These are phyloP conservation scores for Nautilus pompilius DNA, from an alignment of 1,140 invertebrate genomes.

Conservation along the genomic window DNA sequence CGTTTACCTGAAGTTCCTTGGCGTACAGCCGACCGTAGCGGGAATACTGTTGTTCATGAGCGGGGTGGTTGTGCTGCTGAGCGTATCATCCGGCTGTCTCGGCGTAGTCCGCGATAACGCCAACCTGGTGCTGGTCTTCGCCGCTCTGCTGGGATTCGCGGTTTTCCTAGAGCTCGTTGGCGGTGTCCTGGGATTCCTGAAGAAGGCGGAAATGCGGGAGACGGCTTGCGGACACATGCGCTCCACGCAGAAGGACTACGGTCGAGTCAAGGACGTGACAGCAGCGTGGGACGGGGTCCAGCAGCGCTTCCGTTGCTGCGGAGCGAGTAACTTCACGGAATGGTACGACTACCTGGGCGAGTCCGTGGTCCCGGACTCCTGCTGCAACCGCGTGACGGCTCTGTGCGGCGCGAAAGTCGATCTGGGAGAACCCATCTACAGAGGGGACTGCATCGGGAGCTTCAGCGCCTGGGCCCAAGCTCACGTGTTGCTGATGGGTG, in stretches of 20 bases:
- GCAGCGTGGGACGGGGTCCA: background rate
- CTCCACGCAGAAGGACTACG: background rate
- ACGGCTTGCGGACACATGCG: background rate
- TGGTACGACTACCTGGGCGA: background rate
- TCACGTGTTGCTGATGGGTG: background rate
- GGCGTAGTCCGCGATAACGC: background rate
- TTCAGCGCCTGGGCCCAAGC: background rate
- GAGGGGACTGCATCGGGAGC: background rate
- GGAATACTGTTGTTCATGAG: too few relatives aligned
- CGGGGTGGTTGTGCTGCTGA: background rate
- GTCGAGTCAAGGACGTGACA: background rate
- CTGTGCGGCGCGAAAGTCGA: background rate
- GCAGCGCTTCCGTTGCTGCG: background rate
- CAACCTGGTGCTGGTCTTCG: background rate
- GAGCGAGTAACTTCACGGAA: background rate
- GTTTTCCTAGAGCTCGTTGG: background rate
- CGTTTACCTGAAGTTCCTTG: too few relatives aligned
- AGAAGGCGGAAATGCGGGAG: background rate
- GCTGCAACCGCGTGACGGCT: background rate
- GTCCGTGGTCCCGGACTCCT: background rate
- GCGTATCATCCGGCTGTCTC: background rate
- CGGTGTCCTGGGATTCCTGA: background rate
- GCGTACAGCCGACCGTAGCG: too few relatives aligned
- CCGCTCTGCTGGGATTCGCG: background rate
- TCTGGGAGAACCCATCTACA: background rate